phyloP scores from a whole-genome alignment of 2,113 vertebrate species.

The Leucopternis melanops region DNA sequence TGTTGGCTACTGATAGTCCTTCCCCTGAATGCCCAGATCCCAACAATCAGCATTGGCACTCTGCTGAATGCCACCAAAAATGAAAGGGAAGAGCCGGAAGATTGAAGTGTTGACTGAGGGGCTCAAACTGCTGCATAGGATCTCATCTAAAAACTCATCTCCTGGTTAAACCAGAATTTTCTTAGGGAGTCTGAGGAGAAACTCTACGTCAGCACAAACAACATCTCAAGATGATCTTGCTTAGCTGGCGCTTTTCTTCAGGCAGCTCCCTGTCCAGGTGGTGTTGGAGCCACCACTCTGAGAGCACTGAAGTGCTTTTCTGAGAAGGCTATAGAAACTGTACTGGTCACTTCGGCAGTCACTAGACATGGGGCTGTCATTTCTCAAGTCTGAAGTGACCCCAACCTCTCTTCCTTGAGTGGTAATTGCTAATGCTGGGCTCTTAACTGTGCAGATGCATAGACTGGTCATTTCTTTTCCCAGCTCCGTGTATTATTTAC shows the following conservation, averaged over 20 bases:
- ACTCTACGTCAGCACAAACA: neutral
- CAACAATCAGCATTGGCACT: neutral
- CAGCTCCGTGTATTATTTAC: rapidly evolving
- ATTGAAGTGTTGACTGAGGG: neutral
- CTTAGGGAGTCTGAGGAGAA: neutral
- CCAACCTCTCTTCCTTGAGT: neutral
- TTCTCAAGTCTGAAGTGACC: neutral
- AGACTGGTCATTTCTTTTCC: neutral
- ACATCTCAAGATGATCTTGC: neutral
- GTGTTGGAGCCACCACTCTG: neutral
- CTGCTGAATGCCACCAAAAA: neutral
- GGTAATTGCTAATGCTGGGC: neutral
- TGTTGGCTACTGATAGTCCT: neutral
- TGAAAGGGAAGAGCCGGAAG: neutral
- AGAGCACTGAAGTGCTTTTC: neutral
- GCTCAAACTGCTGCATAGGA: neutral
- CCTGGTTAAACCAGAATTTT: neutral
- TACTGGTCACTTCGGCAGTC: neutral
- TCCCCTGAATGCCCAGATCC: neutral
- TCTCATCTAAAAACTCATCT: neutral
- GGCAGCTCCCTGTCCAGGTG: neutral
- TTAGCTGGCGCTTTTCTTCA: neutral
- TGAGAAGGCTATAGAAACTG: neutral
- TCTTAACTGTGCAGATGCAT: neutral
- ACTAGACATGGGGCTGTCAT: neutral